A percentile compares a stretch with the other conserved stretches of the same genome.
Evolutionary conservation across 2,797 vertebrate species (phyloP).

Genomic region (Pipistrellus kuhlii): DNA sequence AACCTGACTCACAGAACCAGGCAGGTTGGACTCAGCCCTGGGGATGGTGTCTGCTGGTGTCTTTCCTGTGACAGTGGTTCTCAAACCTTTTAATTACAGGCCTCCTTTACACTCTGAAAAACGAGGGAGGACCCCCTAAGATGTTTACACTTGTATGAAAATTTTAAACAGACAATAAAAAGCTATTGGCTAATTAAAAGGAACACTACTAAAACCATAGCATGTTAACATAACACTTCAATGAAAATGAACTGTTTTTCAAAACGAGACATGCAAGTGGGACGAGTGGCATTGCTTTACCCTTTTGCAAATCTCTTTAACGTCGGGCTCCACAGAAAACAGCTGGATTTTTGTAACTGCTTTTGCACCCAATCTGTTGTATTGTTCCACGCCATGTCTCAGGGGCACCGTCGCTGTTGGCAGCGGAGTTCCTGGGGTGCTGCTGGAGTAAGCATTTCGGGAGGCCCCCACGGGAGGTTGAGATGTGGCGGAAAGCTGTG

Average conservation of each 20-base stretch:
- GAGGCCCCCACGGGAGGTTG: background rate
- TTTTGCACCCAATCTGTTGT: background rate
- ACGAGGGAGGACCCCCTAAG: background rate
- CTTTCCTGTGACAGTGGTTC: background rate
- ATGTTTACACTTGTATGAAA: background rate
- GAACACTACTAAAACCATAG: background rate
- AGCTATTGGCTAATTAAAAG: background rate
- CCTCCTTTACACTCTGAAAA: background rate
- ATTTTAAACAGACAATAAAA: background rate
- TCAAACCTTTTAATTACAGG: background rate
- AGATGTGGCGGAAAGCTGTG: background rate
- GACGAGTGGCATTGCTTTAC: background rate
- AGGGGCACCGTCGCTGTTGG: background rate
- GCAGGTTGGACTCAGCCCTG: background rate
- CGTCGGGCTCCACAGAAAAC: slow-evolving; percentile 15
- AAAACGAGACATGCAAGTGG: background rate
- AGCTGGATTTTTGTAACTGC: background rate
- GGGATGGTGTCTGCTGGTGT: background rate
- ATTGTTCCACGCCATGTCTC: background rate
- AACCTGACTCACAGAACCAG: background rate
- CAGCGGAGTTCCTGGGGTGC: background rate
- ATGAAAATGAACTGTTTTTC: background rate
- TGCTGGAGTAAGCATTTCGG: background rate
- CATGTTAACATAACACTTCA: background rate
- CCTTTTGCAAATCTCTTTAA: background rate